Evolutionary conservation across 2,797 vertebrate genomes (phyloP).

Genomic region (Lophotriccus pileatus): DNA sequence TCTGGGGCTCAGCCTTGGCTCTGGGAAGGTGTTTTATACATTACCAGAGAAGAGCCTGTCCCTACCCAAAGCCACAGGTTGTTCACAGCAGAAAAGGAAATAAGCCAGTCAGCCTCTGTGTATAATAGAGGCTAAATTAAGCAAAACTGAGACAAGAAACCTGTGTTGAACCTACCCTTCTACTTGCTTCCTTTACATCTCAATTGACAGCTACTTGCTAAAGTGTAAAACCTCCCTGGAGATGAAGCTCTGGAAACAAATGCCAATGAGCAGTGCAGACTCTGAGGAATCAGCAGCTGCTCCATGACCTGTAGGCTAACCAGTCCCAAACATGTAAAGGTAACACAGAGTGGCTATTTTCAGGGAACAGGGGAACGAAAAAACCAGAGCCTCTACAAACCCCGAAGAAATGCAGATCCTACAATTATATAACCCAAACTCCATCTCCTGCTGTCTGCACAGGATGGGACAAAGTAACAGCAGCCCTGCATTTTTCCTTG

Average conservation of each 20-base stretch:
- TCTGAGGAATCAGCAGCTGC: background rate
- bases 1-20: background rate
- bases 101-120: background rate
- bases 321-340: background rate
- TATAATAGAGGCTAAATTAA: background rate
- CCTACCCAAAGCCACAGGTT: background rate
- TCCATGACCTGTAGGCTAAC: accelerated
- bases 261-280: background rate
- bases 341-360: background rate
- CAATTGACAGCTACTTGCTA: background rate
- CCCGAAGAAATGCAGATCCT: background rate
- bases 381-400: background rate
- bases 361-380: background rate
- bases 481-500: background rate
- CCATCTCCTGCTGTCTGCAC: background rate
- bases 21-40: background rate
- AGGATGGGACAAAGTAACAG: background rate
- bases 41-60: background rate
- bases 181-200: background rate
- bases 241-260: background rate
- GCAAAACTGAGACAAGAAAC: background rate
- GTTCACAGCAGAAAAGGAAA: background rate
- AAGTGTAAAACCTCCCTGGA: accelerated
- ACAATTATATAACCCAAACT: background rate
- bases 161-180: background rate